Evolutionary conservation across 2,797 vertebrate species (phyloP), one percentile per base, ranked within the genome.

Genomic region (Malurus splendens): DNA sequence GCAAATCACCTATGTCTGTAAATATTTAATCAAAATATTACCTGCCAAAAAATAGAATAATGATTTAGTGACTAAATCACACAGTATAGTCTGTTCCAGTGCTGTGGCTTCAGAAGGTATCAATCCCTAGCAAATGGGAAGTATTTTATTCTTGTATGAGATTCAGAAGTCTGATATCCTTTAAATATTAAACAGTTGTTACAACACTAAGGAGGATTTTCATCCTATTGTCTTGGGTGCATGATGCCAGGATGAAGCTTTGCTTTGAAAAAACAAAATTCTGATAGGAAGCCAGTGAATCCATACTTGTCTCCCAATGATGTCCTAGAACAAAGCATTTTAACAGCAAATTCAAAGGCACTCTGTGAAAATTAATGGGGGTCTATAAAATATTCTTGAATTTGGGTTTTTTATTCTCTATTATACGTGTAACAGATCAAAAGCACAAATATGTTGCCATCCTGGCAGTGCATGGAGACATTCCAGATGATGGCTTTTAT

Each of bases 1-100:
- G 44, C 24, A 76, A 86, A 82, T 86, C 39, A 84, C 14, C 30
- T 45, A 38, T 44, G 50, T 47, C 50, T 2, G 7, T 80, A 86
- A 86, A 86, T 86, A 82, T 28, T 67, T 82, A 70, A 91, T 74
- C 32, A 90, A 66, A 92, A 81, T 56, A 12, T 88, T 91, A 83
- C 66, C 64, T 79, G 65, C 38, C 75, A 88, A 91, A 74, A 86
- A 88, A 64, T 4, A 57, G 64, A 87, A 76, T 57, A 87, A 75
- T 75, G 44, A 57, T 76, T 75, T 76, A 57, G 71, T 78, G 52
- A 79, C 30, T 78, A 74, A 91, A 89, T 64, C 57, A 36, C 22
- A 78, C 56, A 15, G 14, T 61, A 33, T 27, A 83, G 39, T 18
- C 50, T 77, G 42, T 84, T 90, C 25, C 32, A 55, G 22, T 47